A percentile compares a stretch with the other conserved stretches of the same genome.
These are phyloP conservation scores for Channa maculata DNA, from an alignment of 2,113 vertebrate species.

Conservation along the genomic window DNA sequence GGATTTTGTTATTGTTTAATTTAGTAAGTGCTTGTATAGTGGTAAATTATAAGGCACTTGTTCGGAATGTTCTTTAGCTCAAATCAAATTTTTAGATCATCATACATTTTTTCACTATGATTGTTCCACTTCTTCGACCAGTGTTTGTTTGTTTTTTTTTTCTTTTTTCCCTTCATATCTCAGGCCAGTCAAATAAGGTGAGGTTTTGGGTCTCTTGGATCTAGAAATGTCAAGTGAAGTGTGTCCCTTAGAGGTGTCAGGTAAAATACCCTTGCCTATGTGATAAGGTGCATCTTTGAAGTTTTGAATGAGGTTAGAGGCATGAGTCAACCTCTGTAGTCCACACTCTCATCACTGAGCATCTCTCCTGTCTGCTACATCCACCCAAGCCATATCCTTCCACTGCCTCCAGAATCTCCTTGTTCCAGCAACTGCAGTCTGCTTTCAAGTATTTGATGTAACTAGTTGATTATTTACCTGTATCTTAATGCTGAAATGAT, in stretches of 20 bases:
- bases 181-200: conserved; percentile 21
- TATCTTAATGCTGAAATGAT: not conserved
- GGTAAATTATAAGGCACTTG: not conserved
- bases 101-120: no score
- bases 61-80: not conserved
- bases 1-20: conserved; percentile 11
- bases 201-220: conserved; percentile 35
- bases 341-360: conserved; percentile 26
- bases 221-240: conserved; percentile 62
- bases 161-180: not conserved
- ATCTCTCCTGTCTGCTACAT: conserved; percentile 31
- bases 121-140: no score
- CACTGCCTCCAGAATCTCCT: not conserved
- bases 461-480: not conserved
- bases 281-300: conserved; percentile 74
- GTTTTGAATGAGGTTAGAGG: conserved; percentile 73
- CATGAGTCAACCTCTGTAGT: conserved; percentile 64
- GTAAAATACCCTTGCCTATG: conserved; percentile 46
- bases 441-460: not conserved
- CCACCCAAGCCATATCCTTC: conserved; percentile 14
- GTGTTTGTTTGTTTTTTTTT: no score
- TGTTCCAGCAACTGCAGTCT: not conserved
- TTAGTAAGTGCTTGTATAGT: not conserved
- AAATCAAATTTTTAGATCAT: not conserved
- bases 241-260: conserved; percentile 43